Evolutionary conservation across 2,797 vertebrate species (phyloP).

Genomic region (Rhabdophis nuchalis): DNA sequence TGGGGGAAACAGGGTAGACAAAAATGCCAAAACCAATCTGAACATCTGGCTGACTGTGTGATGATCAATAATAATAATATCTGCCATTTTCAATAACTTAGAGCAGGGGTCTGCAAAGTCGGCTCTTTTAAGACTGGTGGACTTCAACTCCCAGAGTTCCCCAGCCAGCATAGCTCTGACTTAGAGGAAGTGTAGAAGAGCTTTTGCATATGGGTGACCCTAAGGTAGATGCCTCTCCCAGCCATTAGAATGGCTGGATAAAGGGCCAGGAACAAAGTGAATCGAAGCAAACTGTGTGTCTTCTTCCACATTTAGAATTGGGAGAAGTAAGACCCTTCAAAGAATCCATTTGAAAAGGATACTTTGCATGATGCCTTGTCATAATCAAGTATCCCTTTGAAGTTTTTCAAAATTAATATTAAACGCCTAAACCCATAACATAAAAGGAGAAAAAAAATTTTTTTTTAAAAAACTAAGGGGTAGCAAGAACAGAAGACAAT

Average conservation of each 20-base stretch:
- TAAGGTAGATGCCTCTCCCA: not conserved
- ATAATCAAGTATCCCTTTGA: not conserved
- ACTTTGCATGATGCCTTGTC: not conserved
- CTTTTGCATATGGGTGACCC: not conserved
- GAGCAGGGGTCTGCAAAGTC: no score
- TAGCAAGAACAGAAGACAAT: not conserved
- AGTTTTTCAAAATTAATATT: not conserved
- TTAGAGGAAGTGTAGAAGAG: not conserved
- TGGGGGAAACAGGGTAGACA: no score
- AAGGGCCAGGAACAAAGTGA: not conserved
- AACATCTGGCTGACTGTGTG: not conserved
- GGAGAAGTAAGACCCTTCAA: not conserved
- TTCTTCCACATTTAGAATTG: not conserved
- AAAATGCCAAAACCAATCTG: not conserved
- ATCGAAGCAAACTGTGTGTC: not conserved
- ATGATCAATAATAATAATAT: not conserved
- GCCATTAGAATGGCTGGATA: not conserved
- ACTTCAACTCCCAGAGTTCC: no score
- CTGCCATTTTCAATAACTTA: not conserved
- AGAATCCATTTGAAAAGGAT: not conserved
- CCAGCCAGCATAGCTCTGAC: no score
- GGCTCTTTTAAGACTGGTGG: no score
- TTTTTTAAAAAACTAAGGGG: not conserved
- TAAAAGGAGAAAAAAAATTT: not conserved
- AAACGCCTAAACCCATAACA: not conserved